Percentiles rank a stretch among this genome's conserved stretches.
Evolutionary conservation across 2,797 vertebrate genomes (phyloP).

Genomic region (Trematomus bernacchii): DNA sequence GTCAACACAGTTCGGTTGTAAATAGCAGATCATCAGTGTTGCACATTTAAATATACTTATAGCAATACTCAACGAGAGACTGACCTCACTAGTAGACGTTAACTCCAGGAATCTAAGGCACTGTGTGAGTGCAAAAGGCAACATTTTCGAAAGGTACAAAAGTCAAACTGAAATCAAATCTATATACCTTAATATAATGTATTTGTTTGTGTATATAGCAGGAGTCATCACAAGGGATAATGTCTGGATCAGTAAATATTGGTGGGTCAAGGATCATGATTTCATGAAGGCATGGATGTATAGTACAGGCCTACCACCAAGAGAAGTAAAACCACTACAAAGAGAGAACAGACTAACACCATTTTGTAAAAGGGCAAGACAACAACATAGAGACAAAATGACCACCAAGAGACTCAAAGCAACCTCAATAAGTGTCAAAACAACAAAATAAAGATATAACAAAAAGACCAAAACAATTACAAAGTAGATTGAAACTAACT

Average conservation of each 20-base stretch:
- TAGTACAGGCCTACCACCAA: too few relatives aligned
- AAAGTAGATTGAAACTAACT: too few relatives aligned
- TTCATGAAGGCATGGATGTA: neutral
- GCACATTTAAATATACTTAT: neutral
- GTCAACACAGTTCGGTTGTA: conserved; percentile 3
- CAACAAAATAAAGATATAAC: too few relatives aligned
- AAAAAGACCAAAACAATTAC: too few relatives aligned
- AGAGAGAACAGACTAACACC: too few relatives aligned
- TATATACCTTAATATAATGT: conserved; percentile 10
- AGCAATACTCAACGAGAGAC: conserved; percentile 19
- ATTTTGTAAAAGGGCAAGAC: too few relatives aligned
- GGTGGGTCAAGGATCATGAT: conserved; percentile 16
- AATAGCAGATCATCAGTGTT: conserved; percentile 22
- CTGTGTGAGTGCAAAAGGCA: conserved; percentile 26
- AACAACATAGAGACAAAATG: too few relatives aligned
- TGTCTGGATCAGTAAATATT: conserved; percentile 21
- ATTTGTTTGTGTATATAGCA: conserved; percentile 25
- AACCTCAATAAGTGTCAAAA: too few relatives aligned
- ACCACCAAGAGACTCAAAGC: too few relatives aligned
- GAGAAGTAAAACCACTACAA: too few relatives aligned
- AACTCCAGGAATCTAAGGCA: conserved; percentile 34
- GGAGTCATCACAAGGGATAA: neutral
- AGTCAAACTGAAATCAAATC: conserved; percentile 34
- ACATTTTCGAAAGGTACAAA: conserved; percentile 46
- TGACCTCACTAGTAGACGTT: conserved; percentile 14